Evolutionary conservation across 2,888 invertebrate species (phyloP), one percentile per base, ranked within the genome.

Genomic region (Sericinus montela): DNA sequence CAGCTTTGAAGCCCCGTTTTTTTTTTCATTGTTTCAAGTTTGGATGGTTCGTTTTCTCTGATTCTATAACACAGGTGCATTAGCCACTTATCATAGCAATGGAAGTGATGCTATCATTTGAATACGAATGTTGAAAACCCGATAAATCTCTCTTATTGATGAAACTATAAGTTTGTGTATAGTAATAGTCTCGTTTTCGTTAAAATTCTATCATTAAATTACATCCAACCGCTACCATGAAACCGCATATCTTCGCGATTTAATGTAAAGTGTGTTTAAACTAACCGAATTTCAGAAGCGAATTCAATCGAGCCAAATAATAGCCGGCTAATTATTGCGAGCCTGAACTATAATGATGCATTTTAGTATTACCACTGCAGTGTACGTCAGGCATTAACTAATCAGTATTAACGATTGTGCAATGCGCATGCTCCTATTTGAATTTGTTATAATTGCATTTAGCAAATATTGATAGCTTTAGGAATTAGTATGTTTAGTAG

Each of bases 321-420:
- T 48, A 48, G 42, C 10, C 15, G 23, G 37, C 39, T 48, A 48
- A 43, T 48, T 43, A 32, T n/a, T 5, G 8, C 10, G 8, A 8
- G 9, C 13, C 1, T 8, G 15, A 3, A 25, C 48, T 25, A 11
- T 48, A 54, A 50, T 51, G 54, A 54, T 54, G 54, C 54, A 45
- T 57, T 53, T 51, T 44, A 37, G 45, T 51, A 48, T 45, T 23
- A 52, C 56, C 56, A 35, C 52, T 50, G 45, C 43, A 43, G 49
- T 51, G 47, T 46, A 54, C 43, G 34, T 40, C 34, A 51, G 52
- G 48, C 51, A 51, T 52, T 57, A 53, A 52, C 53, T 54, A 57
- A 59, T 54, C 52, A 51, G 51, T 48, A 59, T 48, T 52, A 57
- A 57, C 48, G 54, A 44, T 9, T 30, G 44, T 34, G 37, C 45